A percentile compares a stretch with the other conserved stretches of the same genome.
Evolutionary conservation across 2,888 invertebrate species (phyloP).

Genomic region (Drosophila mettleri): DNA sequence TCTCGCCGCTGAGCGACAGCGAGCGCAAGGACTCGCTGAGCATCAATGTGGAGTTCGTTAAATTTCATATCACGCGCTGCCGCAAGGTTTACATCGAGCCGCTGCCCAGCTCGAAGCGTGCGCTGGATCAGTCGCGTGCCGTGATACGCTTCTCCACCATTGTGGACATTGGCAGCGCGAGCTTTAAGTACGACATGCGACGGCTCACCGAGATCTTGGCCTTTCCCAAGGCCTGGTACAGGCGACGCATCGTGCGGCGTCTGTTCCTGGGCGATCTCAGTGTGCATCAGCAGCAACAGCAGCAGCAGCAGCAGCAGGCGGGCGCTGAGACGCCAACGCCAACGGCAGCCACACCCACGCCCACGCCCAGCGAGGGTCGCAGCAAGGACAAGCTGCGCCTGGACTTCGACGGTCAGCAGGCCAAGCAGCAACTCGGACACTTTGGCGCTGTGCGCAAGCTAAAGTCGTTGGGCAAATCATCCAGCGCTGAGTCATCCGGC

Average conservation of each 20-base stretch:
- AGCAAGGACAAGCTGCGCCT: constrained; percentile 87
- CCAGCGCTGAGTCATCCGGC: constrained; percentile 86
- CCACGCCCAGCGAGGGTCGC: constrained; percentile 81
- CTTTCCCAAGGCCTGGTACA: constrained; percentile 99
- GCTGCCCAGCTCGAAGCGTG: constrained; percentile 80
- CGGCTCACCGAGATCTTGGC: constrained; percentile 98
- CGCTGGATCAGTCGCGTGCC: constrained; percentile 90
- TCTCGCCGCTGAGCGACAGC: constrained; percentile 94
- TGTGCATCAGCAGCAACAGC: constrained; percentile 84
- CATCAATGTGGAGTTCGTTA: constrained; percentile 98
- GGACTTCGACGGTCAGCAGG: constrained; percentile 85
- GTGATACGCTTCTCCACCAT: constrained; percentile 97
- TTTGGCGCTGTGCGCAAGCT: constrained; percentile 84
- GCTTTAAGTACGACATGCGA: constrained; percentile 99
- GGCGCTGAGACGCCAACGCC: constrained; percentile 70
- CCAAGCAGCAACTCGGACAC: constrained; percentile 58
- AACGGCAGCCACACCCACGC: constrained; percentile 65
- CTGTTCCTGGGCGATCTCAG: constrained; percentile 97
- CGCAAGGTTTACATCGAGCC: constrained; percentile 93
- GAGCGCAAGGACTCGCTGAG: constrained; percentile 98
- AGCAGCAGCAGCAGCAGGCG: constrained; percentile 56
- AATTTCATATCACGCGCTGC: constrained; percentile 96
- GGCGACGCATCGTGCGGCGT: constrained; percentile 95
- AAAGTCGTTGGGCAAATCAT: constrained; percentile 86
- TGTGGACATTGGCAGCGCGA: constrained; percentile 97